Conservation (phyloP, 2,113 vertebrate species). For the Alaudala cheleensis region DNA sequence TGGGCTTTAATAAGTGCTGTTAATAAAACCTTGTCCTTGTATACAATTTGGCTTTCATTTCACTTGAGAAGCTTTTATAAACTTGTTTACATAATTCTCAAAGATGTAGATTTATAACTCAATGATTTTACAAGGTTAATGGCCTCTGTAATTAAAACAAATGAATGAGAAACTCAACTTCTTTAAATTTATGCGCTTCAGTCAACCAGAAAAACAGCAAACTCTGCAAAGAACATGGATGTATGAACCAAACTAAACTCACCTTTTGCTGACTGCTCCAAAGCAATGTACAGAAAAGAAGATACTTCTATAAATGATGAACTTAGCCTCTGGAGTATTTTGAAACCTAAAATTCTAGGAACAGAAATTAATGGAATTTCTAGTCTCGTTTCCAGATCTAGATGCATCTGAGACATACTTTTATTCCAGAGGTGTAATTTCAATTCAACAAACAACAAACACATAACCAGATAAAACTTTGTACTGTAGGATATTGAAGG, state of each 20-base stretch:
- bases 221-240: neutral
- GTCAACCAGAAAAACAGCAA: neutral
- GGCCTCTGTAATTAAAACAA: conserved; percentile 1
- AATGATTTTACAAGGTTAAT: conserved; percentile 38
- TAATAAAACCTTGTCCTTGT: neutral
- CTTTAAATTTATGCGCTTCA: neutral
- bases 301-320: neutral
- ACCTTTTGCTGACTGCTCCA: neutral
- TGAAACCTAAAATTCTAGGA: neutral
- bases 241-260: neutral
- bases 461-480: neutral
- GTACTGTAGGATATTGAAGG: neutral
- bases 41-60: neutral
- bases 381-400: neutral
- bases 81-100: conserved; percentile 15
- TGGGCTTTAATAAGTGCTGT: neutral
- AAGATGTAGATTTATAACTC: neutral
- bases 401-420: neutral
- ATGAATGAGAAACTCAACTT: conserved; percentile 1
- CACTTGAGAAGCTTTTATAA: neutral
- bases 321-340: neutral
- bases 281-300: neutral
- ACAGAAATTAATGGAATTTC: neutral
- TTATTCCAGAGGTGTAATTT: neutral
- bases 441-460: neutral